Base-by-base conservation (phyloP, 2,888 invertebrate genomes). In the Mimumesa dahlbomi region DNA sequence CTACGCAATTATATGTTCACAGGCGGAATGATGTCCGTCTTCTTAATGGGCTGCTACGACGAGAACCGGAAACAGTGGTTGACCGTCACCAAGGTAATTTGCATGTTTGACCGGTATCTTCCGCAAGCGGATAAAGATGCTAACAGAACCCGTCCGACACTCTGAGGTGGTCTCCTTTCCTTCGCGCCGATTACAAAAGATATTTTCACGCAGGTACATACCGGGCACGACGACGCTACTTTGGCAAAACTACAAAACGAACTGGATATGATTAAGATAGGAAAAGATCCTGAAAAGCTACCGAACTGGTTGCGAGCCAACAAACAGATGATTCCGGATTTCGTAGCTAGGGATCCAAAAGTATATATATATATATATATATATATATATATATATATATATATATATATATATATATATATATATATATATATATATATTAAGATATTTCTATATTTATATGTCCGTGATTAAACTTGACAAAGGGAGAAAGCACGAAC, bases 21-120 rank as follows among this genome's bases (percentile, higher is more conserved):
- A 92, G 88, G 97, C 42, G 97, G 97, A 0, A 94, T 96, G 91
- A 95, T 97, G 93, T 98, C 97, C 2, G 94, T 97, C 43, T 98
- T 98, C 87, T 91, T 98, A 14, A 97, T 98, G 97, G 98, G 98
- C 0, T 96, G 96, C 81, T 93, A 93, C 63, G 95, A 98, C 89
- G 91, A 91, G 4, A 91, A 91, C 2, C 90, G 90, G 43, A 90
- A 92, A 50, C 91, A 92, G 85, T 98, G 96, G 95, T 93, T 95
- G 64, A 98, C 98, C 0, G 98, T 98, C 0, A 97, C 98, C 0
- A 98, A 98, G 91, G 92, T 92, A 81, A 71, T 25, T 25, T 13
- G 11, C 36, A 36, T 6, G 42, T 4, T 42, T 42, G 13, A 49
- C 16, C 4, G 25, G 7, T 25, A n/a, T n/a, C n/a, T n/a, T n/a